Percentiles rank a stretch among this genome's conserved stretches.
Evolutionary conservation across 2,113 vertebrate genomes (phyloP).

Genomic region (Syngnathoides biaculeatus): DNA sequence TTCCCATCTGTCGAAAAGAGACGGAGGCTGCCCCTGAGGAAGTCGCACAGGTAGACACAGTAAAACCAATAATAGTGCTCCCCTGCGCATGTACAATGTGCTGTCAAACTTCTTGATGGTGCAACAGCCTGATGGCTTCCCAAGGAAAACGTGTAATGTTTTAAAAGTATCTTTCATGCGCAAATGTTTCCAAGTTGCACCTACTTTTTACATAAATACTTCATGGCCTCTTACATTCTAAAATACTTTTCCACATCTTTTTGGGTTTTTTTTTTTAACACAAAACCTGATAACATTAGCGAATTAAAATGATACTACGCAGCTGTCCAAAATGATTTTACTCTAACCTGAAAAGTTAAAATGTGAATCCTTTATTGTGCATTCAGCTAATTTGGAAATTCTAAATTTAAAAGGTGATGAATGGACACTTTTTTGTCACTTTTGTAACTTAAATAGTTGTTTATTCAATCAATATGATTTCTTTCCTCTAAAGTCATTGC

Average conservation of each 20-base stretch:
- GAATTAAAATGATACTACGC: background rate
- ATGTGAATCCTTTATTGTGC: background rate
- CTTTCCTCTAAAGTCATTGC: no score
- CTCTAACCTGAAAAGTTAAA: background rate
- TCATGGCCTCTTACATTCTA: background rate
- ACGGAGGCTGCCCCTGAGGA: conserved; percentile 39
- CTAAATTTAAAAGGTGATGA: background rate
- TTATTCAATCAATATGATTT: no score
- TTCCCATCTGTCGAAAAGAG: conserved; percentile 49
- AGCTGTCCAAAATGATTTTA: background rate
- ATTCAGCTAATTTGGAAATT: background rate
- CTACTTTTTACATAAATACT: background rate
- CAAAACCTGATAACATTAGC: background rate
- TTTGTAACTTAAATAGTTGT: no score
- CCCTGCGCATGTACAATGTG: conserved; percentile 26
- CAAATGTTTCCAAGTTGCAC: background rate
- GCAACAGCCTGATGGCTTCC: conserved; percentile 28
- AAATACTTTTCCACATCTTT: background rate
- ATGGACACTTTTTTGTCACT: background rate
- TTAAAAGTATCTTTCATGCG: conserved; percentile 16
- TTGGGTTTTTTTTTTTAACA: background rate
- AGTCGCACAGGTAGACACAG: conserved; percentile 26
- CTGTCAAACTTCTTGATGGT: conserved; percentile 32
- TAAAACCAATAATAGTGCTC: conserved; percentile 39
- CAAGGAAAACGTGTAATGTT: conserved; percentile 37